Evolutionary conservation across 2,113 vertebrate genomes (phyloP), one percentile per base, ranked within the genome.

Genomic region (Candoia aspera): DNA sequence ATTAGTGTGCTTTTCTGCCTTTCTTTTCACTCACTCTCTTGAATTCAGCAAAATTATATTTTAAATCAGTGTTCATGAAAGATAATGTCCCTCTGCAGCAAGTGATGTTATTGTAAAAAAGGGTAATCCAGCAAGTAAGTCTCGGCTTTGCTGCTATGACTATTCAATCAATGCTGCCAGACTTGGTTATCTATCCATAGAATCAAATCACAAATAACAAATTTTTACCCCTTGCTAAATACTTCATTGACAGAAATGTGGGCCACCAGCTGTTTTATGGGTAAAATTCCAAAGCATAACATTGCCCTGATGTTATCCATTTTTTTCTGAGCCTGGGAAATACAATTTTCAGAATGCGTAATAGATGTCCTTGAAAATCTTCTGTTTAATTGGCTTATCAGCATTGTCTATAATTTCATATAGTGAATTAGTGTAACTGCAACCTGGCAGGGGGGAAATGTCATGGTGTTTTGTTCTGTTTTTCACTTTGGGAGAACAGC

Each of bases 101-200:
- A 84, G 37, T 60, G 17, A 84, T 87, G 64, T 55, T 89, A 84
- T 53, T 89, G 23, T 59, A 84, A 59, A 89, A 89, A 92, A 46
- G 0, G 84, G 73, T 89, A 89, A 54, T 92, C n/a, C 13, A 24
- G 73, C 33, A 62, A 62, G 13, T 23, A 62, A 84, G 46, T n/a
- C 26, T 84, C 55, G 26, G 46, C 87, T 92, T 84, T 85, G 46
- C 4, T 33, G 73, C 23, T 42, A 15, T 24, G 29, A 84, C 29
- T 79, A 15, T 84, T 23, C 57, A 84, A 26, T 57, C n/a, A 84
- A 84, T 23, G 42, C 1, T 54, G 21, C 42, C 9, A 37, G 90
- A 42, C 54, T 60, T 59, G 24, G 21, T 26, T 58, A 17, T 89
- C 37, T 83, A 53, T n/a, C 37, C 15, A 55, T 13, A 37, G 57